phyloP scores from a whole-genome alignment of 1,140 invertebrate species.

The Arctopsyche grandis region DNA sequence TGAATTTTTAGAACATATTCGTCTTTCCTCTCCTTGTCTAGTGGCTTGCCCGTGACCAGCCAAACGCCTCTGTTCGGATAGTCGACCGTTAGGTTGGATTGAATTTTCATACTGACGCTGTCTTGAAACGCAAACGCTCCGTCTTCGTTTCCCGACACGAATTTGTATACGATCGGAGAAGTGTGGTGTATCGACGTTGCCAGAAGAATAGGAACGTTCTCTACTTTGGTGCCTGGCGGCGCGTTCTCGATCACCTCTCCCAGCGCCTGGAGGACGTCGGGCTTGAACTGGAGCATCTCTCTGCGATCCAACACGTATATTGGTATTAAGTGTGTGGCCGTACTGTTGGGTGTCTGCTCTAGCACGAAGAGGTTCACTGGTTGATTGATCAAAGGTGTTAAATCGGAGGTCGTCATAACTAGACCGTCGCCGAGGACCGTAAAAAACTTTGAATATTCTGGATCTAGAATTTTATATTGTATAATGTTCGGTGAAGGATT shows the following conservation, averaged over 20 bases:
- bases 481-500: slow-evolving; percentile 63
- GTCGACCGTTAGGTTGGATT: slow-evolving; percentile 69
- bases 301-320: slow-evolving; percentile 83
- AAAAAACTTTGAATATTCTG: slow-evolving; percentile 83
- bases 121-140: slow-evolving; percentile 76
- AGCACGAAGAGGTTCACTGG: slow-evolving; percentile 83
- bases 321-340: slow-evolving; percentile 81
- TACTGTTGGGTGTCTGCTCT: slow-evolving; percentile 81
- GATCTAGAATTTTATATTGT: slow-evolving; percentile 77
- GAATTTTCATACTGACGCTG: slow-evolving; percentile 65
- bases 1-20: slow-evolving; percentile 78
- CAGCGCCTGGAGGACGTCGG: slow-evolving; percentile 66
- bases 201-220: slow-evolving; percentile 73
- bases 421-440: slow-evolving; percentile 88
- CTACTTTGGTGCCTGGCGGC: slow-evolving; percentile 73
- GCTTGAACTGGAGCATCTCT: slow-evolving; percentile 81
- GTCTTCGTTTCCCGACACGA: slow-evolving; percentile 77
- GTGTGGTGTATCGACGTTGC: slow-evolving; percentile 67
- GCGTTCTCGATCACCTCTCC: slow-evolving; percentile 82
- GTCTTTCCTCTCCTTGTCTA: slow-evolving; percentile 79
- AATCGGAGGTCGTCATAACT: slow-evolving; percentile 88
- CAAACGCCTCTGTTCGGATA: slow-evolving; percentile 71
- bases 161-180: slow-evolving; percentile 78
- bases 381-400: slow-evolving; percentile 80
- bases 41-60: slow-evolving; percentile 75